A percentile compares a stretch with the other conserved stretches of the same genome.
phyloP scores from a whole-genome alignment of 2,888 invertebrate genomes.

The Linnaemya vulpina region DNA sequence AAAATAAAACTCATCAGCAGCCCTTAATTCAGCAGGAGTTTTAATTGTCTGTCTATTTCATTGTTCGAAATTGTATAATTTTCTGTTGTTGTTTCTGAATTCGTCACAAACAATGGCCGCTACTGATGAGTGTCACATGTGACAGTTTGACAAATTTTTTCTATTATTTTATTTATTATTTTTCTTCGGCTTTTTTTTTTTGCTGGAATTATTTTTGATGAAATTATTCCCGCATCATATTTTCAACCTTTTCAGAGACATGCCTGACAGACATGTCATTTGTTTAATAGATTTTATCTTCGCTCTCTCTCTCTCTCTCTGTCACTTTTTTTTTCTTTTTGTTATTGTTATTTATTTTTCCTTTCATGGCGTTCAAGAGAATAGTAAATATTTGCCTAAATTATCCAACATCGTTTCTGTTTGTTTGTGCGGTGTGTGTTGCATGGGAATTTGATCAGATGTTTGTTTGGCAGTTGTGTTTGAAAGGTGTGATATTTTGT shows the following conservation, averaged over 20 bases:
- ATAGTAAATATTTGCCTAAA: constrained; percentile 57
- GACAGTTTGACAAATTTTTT: constrained; percentile 53
- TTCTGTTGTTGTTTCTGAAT: constrained; percentile 21
- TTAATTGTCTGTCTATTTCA: neutral
- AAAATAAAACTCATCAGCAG: constrained; percentile 2
- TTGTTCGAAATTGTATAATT: neutral
- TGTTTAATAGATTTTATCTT: constrained; percentile 46
- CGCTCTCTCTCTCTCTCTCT: neutral
- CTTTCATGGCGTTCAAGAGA: neutral
- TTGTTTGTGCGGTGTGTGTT: constrained; percentile 17
- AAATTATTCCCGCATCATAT: constrained; percentile 42
- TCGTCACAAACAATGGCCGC: constrained; percentile 62
- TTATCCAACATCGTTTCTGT: constrained; percentile 41
- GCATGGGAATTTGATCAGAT: constrained; percentile 64
- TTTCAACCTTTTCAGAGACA: neutral
- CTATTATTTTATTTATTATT: constrained; percentile 10
- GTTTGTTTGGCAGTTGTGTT: constrained; percentile 43
- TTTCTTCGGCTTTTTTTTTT: neutral
- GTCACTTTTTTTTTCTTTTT: constrained; percentile 16
- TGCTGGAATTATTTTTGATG: constrained; percentile 15
- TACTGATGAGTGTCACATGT: constrained; percentile 63
- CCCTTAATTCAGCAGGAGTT: constrained; percentile 41
- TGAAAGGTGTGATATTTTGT: constrained; percentile 65
- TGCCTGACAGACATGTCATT: constrained; percentile 47
- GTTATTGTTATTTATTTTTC: neutral